These are phyloP conservation scores for Semotilus atromaculatus DNA, from an alignment of 2,797 vertebrate species.

Conservation along the genomic window DNA sequence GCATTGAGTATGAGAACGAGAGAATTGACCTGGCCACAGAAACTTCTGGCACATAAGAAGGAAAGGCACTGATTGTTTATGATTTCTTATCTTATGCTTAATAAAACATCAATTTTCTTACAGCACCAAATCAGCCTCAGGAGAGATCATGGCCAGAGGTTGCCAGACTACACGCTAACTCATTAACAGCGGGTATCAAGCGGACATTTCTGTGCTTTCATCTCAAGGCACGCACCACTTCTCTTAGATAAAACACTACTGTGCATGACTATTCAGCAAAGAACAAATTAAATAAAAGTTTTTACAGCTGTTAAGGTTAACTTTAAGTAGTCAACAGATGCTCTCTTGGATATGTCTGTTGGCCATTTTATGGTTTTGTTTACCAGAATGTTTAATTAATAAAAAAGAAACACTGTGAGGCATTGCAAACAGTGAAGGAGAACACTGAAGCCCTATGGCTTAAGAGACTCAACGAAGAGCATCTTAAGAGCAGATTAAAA, in stretches of 20 bases:
- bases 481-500: constrained; percentile 45
- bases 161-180: constrained; percentile 61
- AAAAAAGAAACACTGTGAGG: constrained; percentile 4
- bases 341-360: constrained; percentile 9
- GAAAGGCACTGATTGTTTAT: constrained; percentile 61
- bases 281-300: not conserved
- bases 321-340: constrained; percentile 21
- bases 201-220: constrained; percentile 42
- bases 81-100: constrained; percentile 60
- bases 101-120: constrained; percentile 68
- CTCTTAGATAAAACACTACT: constrained; percentile 25
- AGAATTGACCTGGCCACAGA: constrained; percentile 68
- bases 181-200: constrained; percentile 57
- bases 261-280: not conserved
- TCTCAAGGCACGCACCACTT: constrained; percentile 52
- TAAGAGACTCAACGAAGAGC: not conserved
- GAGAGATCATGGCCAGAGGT: constrained; percentile 59
- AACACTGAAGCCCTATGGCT: not conserved
- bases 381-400: constrained; percentile 28
- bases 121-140: constrained; percentile 70
- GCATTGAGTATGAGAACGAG: constrained; percentile 6
- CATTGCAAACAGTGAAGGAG: constrained; percentile 1
- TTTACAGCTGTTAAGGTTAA: constrained; percentile 19
- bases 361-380: constrained; percentile 20
- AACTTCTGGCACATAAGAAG: constrained; percentile 48